Base-by-base conservation (phyloP, 92 coral and sea anemone genomes). In the Umimayanthus kanabou region DNA sequence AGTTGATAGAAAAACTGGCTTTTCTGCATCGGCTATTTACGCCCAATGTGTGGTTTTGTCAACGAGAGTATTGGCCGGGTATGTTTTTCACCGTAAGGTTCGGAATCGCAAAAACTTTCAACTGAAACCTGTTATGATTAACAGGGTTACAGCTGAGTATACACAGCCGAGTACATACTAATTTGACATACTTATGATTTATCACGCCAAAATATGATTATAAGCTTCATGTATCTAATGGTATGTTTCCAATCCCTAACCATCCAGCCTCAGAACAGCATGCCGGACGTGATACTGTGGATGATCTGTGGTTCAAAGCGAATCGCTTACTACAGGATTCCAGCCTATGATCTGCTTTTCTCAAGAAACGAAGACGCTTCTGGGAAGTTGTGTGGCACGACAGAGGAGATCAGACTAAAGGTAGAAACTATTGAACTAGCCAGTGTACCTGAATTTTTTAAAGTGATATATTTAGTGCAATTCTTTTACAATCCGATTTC, bases 281-380 rank as follows among this genome's bases (percentile, higher is more conserved):
- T 97, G 92, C 99, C 99, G 2, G 99, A 97, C 80, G 97, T 97
- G 76, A 92, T 97, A 25, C 85, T 97, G 25, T 97, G 99, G 98
- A 97, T 95, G 99, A 94, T 95, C 78, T 92, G 98, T 87, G 99
- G 99, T 8, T 88, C 93, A 8, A 92, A 95, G 49, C 92, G 99
- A 70, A 91, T 97, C 25, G 99, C 99, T 15, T 97, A 97, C 84
- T 90, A 92, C 95, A 92, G 99, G 55, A 90, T 97, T 77, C 99
- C 99, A 8, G 93, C 99, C 23, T 88, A 95, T 64, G 89, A 90
- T 15, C 92, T 97, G 4, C 89, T 97, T 77, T 96, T 89, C 90
- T 94, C 93, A 71, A 88, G 91, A 39, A 91, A 90, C 73, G 96
- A 93, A 37, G 99, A 91, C 26, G 97, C 95, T 0, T 84, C 95